Base-by-base conservation (phyloP, 1,140 invertebrate genomes). In the Drosophila sulfurigaster region DNA sequence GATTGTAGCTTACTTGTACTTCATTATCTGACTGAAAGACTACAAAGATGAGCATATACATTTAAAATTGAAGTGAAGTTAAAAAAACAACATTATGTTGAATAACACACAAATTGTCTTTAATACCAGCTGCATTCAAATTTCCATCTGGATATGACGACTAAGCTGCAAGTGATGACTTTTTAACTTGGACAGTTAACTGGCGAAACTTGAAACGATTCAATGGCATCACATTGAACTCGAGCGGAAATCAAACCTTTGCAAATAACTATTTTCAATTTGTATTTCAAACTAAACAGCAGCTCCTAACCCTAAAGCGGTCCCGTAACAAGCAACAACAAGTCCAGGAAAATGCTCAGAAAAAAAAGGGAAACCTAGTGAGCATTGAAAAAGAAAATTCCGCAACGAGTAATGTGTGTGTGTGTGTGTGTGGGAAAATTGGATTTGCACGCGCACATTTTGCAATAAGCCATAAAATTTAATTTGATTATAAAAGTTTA, bases 401-500 rank as follows among this genome's bases (percentile, higher is more conserved):
- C 38, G 4, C 13, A 43, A 20, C 25, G 13, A 15, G 56, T 38
- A 32, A 46, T 48, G 16, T 54, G 48, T 59, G 54, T 66, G 46
- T 70, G 76, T 38, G 56, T 41, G 41, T 57, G 30, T 43, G 62
- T 54, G 60, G 63, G 66, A 69, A 79, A 79, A 79, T 79, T 79
- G 77, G 73, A 79, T 79, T 76, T 79, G 77, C 73, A 79, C 68
- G 77, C 77, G 73, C 68, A 48, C 77, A 72, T 76, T 79, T 76
- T 75, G 73, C 73, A 79, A 79, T 79, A 79, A 79, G 77, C 77
- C 77, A 79, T 79, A 79, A 79, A 79, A 79, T 79, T 79, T 79
- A 79, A 79, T 79, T 79, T 79, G 77, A 79, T 79, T 79, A 79
- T 79, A 79, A 79, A 79, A 79, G 77, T 79, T 79, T 76, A 75